phyloP scores from a whole-genome alignment of 1,140 invertebrate species.

The Asbolus verrucosus region DNA sequence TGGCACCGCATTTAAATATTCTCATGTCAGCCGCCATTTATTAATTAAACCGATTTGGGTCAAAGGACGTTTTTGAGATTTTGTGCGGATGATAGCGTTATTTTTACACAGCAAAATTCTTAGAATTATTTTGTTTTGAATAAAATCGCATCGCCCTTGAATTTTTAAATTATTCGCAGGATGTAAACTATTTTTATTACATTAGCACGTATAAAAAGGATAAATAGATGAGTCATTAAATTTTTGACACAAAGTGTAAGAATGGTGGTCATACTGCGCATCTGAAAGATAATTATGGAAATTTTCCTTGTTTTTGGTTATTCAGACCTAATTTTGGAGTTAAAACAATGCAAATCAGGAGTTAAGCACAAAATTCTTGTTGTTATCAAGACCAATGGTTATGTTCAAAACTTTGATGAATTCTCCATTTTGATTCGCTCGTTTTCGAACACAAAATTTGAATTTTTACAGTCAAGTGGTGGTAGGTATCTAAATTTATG shows the following conservation, averaged over 20 bases:
- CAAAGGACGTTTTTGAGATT: constrained; percentile 41
- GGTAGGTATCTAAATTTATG: too few relatives aligned
- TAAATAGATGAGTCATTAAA: constrained; percentile 29
- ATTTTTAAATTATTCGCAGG: constrained; percentile 39
- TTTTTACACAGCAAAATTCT: constrained; percentile 40
- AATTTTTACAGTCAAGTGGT: too few relatives aligned
- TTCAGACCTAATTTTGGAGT: too few relatives aligned
- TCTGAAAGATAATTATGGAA: constrained; percentile 13
- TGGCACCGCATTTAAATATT: constrained; percentile 11
- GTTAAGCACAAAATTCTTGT: too few relatives aligned
- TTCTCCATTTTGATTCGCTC: too few relatives aligned
- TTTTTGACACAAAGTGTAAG: constrained; percentile 25
- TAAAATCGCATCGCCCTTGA: constrained; percentile 39
- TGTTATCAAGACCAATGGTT: too few relatives aligned
- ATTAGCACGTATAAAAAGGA: constrained; percentile 41
- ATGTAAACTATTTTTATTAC: constrained; percentile 40
- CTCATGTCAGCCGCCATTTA: background rate
- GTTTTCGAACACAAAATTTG: too few relatives aligned
- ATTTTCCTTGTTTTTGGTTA: too few relatives aligned
- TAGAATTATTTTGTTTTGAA: constrained; percentile 37
- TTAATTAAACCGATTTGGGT: constrained; percentile 22
- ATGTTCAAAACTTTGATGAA: too few relatives aligned
- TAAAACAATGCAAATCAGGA: too few relatives aligned
- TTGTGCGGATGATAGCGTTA: background rate
- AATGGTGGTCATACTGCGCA: constrained; percentile 7